These are phyloP conservation scores for Apocheima hispidaria DNA, from an alignment of 2,888 invertebrate genomes.

Conservation along the genomic window DNA sequence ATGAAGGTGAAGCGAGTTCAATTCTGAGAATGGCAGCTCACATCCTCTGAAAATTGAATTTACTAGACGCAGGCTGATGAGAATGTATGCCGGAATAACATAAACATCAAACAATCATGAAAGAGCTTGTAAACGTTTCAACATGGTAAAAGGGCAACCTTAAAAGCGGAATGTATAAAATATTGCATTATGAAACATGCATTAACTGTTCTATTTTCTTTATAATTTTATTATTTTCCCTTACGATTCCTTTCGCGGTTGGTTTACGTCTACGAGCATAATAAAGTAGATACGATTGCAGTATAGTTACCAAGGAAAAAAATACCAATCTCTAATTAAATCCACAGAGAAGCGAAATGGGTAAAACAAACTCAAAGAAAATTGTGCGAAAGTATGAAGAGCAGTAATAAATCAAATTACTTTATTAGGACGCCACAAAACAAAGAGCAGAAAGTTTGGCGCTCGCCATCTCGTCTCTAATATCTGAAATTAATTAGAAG, in stretches of 20 bases:
- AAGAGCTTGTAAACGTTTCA: slow-evolving; percentile 34
- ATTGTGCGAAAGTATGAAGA: slow-evolving; percentile 30
- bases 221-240: slow-evolving; percentile 17
- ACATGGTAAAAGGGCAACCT: slow-evolving; percentile 36
- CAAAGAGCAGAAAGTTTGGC: slow-evolving; percentile 32
- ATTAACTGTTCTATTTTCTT: slow-evolving; percentile 21
- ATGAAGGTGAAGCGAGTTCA: slow-evolving; percentile 19
- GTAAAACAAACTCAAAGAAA: slow-evolving; percentile 23
- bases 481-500: slow-evolving; percentile 46
- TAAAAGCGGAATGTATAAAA: slow-evolving; percentile 37
- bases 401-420: slow-evolving; percentile 34
- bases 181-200: slow-evolving; percentile 29
- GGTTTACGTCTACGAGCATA: slow-evolving; percentile 16
- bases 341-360: slow-evolving; percentile 14
- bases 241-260: neutral
- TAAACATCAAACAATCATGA: slow-evolving; percentile 37
- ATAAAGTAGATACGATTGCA: slow-evolving; percentile 7
- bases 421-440: slow-evolving; percentile 32
- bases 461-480: slow-evolving; percentile 34
- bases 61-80: slow-evolving; percentile 26
- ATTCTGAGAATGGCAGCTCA: slow-evolving; percentile 30
- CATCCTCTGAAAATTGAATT: slow-evolving; percentile 35
- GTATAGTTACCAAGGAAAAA: slow-evolving; percentile 10
- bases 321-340: slow-evolving; percentile 20
- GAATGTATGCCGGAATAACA: slow-evolving; percentile 30